Conservation (phyloP, 2,888 invertebrate species). For the Polyploca ridens region DNA sequence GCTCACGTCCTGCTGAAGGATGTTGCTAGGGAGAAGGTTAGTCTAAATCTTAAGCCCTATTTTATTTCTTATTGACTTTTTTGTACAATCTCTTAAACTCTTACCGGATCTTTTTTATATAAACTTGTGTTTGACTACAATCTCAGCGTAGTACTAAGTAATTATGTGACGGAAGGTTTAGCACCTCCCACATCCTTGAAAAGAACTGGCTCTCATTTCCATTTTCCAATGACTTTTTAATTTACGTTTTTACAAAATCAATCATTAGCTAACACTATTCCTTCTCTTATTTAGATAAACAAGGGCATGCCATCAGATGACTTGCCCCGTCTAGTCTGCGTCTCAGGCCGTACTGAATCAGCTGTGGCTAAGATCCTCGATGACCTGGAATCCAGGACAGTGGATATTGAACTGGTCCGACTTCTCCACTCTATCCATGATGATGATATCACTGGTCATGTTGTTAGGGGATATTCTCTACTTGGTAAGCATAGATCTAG, state of each 20-base stretch:
- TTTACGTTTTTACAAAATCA: too few relatives aligned
- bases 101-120: too few relatives aligned
- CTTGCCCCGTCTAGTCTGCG: conserved; percentile 89
- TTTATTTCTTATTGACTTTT: too few relatives aligned
- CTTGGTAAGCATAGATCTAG: conserved; percentile 52
- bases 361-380: conserved; percentile 87
- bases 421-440: conserved; percentile 85
- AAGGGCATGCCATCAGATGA: conserved; percentile 86
- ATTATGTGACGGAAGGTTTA: too few relatives aligned
- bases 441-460: conserved; percentile 85
- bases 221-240: too few relatives aligned
- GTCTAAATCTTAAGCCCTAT: background rate
- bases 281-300: conserved; percentile 69
- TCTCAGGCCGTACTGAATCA: conserved; percentile 92
- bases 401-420: conserved; percentile 86
- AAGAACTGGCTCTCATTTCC: too few relatives aligned
- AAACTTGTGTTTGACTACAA: too few relatives aligned
- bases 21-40: conserved; percentile 82
- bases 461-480: conserved; percentile 91
- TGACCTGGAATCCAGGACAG: conserved; percentile 84
- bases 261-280: background rate
- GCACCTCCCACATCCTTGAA: too few relatives aligned
- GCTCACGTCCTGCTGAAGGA: conserved; percentile 88
- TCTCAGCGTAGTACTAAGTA: too few relatives aligned
- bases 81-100: too few relatives aligned